A percentile compares a stretch with the other conserved stretches of the same genome.
These are phyloP conservation scores for Aix galericulata DNA, from an alignment of 2,113 vertebrate species.

Conservation along the genomic window DNA sequence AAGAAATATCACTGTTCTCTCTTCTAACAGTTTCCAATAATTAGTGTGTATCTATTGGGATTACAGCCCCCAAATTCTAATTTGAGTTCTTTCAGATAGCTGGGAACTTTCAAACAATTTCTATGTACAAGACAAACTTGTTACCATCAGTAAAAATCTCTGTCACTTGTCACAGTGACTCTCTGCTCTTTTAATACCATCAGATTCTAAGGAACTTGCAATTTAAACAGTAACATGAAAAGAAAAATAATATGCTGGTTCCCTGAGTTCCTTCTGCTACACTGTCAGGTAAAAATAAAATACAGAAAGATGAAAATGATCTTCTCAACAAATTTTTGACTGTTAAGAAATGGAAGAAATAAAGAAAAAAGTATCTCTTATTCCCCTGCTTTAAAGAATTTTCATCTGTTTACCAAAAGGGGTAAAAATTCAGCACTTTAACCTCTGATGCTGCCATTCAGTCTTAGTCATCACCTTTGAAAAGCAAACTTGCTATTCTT, in stretches of 20 bases:
- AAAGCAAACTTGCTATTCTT: not conserved
- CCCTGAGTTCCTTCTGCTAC: not conserved
- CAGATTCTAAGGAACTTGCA: not conserved
- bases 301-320: not conserved
- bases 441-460: not conserved
- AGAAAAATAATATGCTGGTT: not conserved
- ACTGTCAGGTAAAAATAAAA: not conserved
- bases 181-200: not conserved
- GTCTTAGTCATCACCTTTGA: not conserved
- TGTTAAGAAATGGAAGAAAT: not conserved
- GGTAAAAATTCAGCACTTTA: not conserved
- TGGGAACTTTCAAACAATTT: not conserved
- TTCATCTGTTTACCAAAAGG: not conserved
- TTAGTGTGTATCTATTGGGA: rapidly evolving
- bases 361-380: not conserved
- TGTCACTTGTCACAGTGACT: not conserved
- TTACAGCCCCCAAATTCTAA: not conserved
- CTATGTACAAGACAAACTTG: not conserved
- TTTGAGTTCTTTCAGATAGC: not conserved
- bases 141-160: not conserved
- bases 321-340: not conserved
- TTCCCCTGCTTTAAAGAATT: not conserved
- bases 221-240: not conserved
- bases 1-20: not conserved
- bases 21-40: not conserved